Evolutionary conservation across 1,140 invertebrate genomes (phyloP), one percentile per base, ranked within the genome.

Genomic region (Drosophila bipectinata): DNA sequence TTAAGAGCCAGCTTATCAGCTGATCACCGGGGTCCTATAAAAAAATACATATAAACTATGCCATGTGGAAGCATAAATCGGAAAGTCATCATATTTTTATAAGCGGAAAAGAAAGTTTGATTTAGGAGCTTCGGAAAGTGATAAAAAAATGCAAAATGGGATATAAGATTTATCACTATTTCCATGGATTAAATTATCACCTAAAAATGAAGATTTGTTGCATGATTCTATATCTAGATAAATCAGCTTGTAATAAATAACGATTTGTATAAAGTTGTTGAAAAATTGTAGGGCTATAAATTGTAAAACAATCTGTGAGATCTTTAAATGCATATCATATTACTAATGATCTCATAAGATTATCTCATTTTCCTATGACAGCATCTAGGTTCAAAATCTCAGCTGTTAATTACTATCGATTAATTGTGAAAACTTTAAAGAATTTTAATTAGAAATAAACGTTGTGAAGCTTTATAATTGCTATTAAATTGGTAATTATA

Each of bases 81-180:
- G 34, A 51, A 69, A 52, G 44, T 34, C 47, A 34, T 69, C 45
- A 49, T 41, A 60, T 66, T 66, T 66, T 41, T 6, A 34, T 4
- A 10, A 53, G 59, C 60, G 63, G 63, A 64, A 67, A 67, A 67
- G 63, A 67, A 67, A 67, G 63, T 67, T 53, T 67, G 63, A 67
- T 64, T 67, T 52, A 64, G 63, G 34, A 26, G 63, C 64, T 28
- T 45, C 47, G 47, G 47, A 52, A 28, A 44, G 28, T 64, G 63
- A 51, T 66, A 51, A 63, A 15, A 41, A 21, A 6, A 21, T 2
- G 26, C 18, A 7, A 9, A 15, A 47, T 47, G n/a, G 21, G 32
- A 62, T 30, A 62, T 24, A 7, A 18, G n/a, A 21, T 57, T 44
- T 8, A 4, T 37, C 2, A 5, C 10, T 1, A 37, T 37, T 12